Evolutionary conservation across 2,888 invertebrate species (phyloP), one percentile per base, ranked within the genome.

Genomic region (Torymus texanus): DNA sequence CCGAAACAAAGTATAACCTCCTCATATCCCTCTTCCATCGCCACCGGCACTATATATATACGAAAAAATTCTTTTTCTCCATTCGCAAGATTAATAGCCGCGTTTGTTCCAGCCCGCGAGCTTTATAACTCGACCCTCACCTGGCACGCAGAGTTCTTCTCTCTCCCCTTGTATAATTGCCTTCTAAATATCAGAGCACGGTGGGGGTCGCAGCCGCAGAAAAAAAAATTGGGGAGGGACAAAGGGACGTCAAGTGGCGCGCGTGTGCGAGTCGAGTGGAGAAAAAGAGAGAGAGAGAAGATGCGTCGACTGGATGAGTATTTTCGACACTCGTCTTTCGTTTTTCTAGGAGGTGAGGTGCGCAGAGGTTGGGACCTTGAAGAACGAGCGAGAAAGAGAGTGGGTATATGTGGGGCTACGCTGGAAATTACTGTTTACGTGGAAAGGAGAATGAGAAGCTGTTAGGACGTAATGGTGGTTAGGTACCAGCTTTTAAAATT

Each of bases 121-220:
- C 41, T 41, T 8, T 41, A 29, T 29, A 41, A 41, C 41, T 41
- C 41, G 41, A 8, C 8, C 41, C 41, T 41, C 41, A 41, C 41
- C 41, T 41, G 41, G 41, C 41, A 8, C 41, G 41, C 21, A 21
- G 1, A 21, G 21, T 8, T 41, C 41, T 41, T 41, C 41, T 56
- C 41, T 55, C 51, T 50, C 41, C 51, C 0, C 56, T 50, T 77
- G 58, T 71, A 59, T 78, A 78, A 72, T 72, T 78, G 66, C 72
- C 41, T 78, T 72, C 66, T 67, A 77, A 77, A 77, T 72, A 66
- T 78, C 66, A 55, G 50, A 14, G 8, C 77, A 10, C 71, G 12
- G 72, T 41, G 24, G 72, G 72, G 78, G 72, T 78, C 72, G 62
- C 68, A 29, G 58, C 14, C 41, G 56, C 16, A 62, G 50, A 51